A percentile compares a stretch with the other conserved stretches of the same genome.
Evolutionary conservation across 2,888 invertebrate genomes (phyloP).

Genomic region (Dioctria rufipes): DNA sequence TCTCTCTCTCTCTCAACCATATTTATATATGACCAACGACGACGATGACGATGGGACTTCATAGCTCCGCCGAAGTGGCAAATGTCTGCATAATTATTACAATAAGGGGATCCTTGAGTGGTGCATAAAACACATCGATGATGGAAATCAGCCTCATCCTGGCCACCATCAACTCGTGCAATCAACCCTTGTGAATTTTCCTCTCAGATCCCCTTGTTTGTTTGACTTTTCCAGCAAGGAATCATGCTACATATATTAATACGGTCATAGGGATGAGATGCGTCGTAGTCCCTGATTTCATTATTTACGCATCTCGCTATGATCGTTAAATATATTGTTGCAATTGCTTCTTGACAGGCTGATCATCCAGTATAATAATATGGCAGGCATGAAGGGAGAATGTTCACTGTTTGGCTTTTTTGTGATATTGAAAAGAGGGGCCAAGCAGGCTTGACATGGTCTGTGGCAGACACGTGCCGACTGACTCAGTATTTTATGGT

Average conservation of each 20-base stretch:
- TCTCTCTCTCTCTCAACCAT: no score
- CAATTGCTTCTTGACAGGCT: slow-evolving; percentile 54
- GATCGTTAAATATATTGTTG: slow-evolving; percentile 57
- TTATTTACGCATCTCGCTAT: slow-evolving; percentile 57
- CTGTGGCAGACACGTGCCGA: slow-evolving; percentile 26
- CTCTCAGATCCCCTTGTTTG: not conserved
- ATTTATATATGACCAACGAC: no score
- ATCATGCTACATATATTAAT: no score
- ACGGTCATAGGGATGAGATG: slow-evolving; percentile 23
- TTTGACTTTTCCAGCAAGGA: slow-evolving; percentile 27
- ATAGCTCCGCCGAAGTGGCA: slow-evolving; percentile 7
- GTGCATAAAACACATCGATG: slow-evolving; percentile 40
- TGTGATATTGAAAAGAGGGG: slow-evolving; percentile 23
- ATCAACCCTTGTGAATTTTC: not conserved
- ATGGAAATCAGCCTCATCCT: slow-evolving; percentile 42
- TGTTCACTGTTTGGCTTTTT: slow-evolving; percentile 29
- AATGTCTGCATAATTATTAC: slow-evolving; percentile 43
- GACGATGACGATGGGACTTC: not conserved
- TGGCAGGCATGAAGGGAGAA: not conserved
- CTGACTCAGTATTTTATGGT: slow-evolving; percentile 41
- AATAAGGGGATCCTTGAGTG: slow-evolving; percentile 9
- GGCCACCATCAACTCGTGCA: slow-evolving; percentile 22
- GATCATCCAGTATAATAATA: not conserved
- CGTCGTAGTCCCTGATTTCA: slow-evolving; percentile 52
- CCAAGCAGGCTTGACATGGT: slow-evolving; percentile 8